Percentiles rank a stretch among this genome's conserved stretches.
Conservation (phyloP, 2,797 vertebrate genomes). For the Coregonus sp. region DNA sequence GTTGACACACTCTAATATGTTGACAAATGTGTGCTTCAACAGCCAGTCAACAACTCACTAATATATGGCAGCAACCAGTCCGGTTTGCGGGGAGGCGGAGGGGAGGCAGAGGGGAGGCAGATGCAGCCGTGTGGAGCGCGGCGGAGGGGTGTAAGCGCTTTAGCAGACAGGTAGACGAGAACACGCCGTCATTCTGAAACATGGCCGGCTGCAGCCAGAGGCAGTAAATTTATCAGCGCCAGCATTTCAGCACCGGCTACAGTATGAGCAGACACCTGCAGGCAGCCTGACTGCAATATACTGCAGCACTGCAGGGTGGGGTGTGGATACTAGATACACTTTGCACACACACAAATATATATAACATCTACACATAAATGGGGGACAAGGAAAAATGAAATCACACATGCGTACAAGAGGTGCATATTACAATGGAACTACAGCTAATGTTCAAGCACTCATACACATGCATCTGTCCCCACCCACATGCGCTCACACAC, state of each 20-base stretch:
- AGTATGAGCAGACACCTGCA: slow-evolving; percentile 56
- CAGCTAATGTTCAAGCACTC: background rate
- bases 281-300: slow-evolving; percentile 28
- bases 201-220: slow-evolving; percentile 56
- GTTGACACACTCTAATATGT: slow-evolving; percentile 44
- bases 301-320: slow-evolving; percentile 8
- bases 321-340: background rate
- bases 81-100: slow-evolving; percentile 16
- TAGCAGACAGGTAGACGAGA: slow-evolving; percentile 70
- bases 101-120: too few species aligned
- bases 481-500: background rate
- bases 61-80: slow-evolving; percentile 29
- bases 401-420: too few species aligned
- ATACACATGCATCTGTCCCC: background rate
- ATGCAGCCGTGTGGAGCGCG: slow-evolving; percentile 22
- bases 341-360: too few species aligned
- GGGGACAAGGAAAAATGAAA: too few species aligned
- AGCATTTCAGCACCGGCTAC: slow-evolving; percentile 61
- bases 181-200: slow-evolving; percentile 64
- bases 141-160: slow-evolving; percentile 55
- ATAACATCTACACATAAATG: too few species aligned
- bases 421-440: too few species aligned
- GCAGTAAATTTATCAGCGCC: slow-evolving; percentile 66
- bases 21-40: slow-evolving; percentile 38
- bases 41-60: slow-evolving; percentile 40